A percentile compares a stretch with the other conserved stretches of the same genome.
Conservation (phyloP, 2,797 vertebrate species). For the Pygocentrus nattereri region DNA sequence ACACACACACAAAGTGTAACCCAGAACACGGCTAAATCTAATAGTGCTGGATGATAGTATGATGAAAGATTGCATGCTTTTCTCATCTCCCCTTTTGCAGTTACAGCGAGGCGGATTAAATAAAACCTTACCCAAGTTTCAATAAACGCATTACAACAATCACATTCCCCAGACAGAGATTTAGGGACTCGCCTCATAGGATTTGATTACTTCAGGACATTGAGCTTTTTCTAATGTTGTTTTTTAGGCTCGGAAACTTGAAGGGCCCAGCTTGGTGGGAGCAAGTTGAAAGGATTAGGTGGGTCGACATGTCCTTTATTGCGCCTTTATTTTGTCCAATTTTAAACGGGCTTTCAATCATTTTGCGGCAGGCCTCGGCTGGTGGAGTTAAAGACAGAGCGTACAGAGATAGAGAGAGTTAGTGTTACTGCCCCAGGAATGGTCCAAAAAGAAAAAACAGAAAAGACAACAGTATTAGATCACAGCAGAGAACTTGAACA, state of each 20-base stretch:
- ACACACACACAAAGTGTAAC: conserved; percentile 55
- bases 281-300: conserved; percentile 59
- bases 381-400: conserved; percentile 25
- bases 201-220: conserved; percentile 86
- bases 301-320: conserved; percentile 55
- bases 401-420: conserved; percentile 10
- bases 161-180: conserved; percentile 87
- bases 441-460: neutral
- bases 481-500: too few relatives aligned
- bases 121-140: conserved; percentile 87
- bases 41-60: conserved; percentile 82
- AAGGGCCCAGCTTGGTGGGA: conserved; percentile 52
- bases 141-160: conserved; percentile 87
- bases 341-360: conserved; percentile 57
- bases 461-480: neutral
- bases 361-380: conserved; percentile 30
- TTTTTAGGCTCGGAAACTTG: conserved; percentile 66
- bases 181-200: conserved; percentile 86
- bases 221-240: conserved; percentile 81
- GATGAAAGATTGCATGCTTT: conserved; percentile 86
- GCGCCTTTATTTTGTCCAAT: conserved; percentile 57
- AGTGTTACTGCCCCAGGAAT: conserved; percentile 13
- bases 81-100: conserved; percentile 83
- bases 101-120: conserved; percentile 82
- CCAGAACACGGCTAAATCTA: conserved; percentile 78